Conservation (phyloP, 2,888 invertebrate genomes). For the Terebella lapidaria region DNA sequence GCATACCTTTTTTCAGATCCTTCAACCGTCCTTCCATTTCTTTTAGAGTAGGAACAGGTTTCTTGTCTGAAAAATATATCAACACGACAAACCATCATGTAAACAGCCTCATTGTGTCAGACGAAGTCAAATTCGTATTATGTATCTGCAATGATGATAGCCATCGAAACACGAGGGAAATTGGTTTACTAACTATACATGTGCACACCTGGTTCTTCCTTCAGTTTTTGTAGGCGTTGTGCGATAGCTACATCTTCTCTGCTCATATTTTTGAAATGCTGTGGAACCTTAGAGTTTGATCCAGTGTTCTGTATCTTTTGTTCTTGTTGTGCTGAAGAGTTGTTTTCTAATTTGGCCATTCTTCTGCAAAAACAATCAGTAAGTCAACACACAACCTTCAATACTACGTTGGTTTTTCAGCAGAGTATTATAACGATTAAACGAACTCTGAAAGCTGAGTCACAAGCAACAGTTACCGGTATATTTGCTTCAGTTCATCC, state of each 20-base stretch:
- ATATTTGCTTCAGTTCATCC: too few species aligned
- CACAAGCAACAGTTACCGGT: too few species aligned
- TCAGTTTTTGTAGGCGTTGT: conserved; percentile 36
- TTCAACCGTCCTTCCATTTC: conserved; percentile 30
- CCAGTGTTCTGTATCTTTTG: background rate
- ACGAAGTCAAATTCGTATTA: too few species aligned
- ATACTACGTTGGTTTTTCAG: too few species aligned
- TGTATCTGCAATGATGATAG: background rate
- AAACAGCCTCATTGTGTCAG: too few species aligned
- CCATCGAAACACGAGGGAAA: background rate
- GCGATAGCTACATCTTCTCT: conserved; percentile 42
- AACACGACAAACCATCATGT: too few species aligned
- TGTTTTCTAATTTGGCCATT: background rate
- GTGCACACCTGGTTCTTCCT: conserved; percentile 4
- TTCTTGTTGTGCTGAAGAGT: background rate
- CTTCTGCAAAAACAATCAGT: background rate
- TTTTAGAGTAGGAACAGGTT: conserved; percentile 13
- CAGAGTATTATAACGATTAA: too few species aligned
- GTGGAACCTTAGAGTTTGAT: too few species aligned
- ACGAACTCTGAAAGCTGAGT: too few species aligned
- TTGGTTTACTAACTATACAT: background rate
- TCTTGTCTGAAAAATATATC: background rate
- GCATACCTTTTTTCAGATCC: conserved; percentile 28
- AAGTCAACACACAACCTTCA: background rate
- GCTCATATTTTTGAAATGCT: background rate